Evolutionary conservation across 2,797 vertebrate species (phyloP).

Genomic region (Pogonophryne albipinna): DNA sequence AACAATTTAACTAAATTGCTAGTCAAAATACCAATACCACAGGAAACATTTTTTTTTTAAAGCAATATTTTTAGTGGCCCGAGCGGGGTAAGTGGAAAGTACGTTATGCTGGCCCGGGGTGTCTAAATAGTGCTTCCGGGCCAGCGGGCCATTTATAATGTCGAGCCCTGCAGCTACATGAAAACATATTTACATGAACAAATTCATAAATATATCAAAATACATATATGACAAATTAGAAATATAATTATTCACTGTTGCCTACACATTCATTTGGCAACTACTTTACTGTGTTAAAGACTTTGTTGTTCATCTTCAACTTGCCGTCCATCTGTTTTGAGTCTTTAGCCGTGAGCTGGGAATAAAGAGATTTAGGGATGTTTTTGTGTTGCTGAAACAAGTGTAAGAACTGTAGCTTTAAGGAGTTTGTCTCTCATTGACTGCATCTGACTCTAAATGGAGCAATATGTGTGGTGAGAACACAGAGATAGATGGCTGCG

Average conservation of each 20-base stretch:
- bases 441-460: conserved; percentile 41
- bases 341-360: neutral
- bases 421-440: conserved; percentile 23
- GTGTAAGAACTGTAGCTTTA: neutral
- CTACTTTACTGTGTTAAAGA: neutral
- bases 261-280: neutral
- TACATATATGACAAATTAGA: neutral
- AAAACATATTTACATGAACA: no score
- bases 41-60: no score
- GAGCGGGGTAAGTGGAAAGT: no score
- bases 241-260: neutral
- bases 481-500: neutral
- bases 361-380: neutral
- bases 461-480: conserved; percentile 21
- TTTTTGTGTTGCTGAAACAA: neutral
- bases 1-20: no score
- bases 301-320: neutral
- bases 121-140: no score
- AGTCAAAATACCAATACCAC: no score
- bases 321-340: neutral
- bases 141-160: no score
- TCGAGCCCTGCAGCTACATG: no score
- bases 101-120: no score
- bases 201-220: neutral
- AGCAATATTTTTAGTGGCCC: no score